Base-by-base conservation (phyloP, 2,113 vertebrate species). In the Empidonax traillii region DNA sequence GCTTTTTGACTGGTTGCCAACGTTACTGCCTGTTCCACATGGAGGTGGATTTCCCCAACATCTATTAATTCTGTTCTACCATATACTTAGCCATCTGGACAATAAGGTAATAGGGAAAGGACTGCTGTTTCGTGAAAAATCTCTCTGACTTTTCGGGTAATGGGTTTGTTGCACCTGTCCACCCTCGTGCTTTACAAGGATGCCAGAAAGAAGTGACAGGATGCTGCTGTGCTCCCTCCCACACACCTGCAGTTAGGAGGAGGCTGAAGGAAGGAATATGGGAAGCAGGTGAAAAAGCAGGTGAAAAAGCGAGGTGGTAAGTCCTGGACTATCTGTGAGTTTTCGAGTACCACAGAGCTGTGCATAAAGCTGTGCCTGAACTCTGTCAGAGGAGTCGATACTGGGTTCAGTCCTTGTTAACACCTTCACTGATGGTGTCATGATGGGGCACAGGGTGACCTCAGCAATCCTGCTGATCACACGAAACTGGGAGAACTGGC, bases 81-180 rank as follows among this genome's bases (percentile, higher is more conserved):
- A 68, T 93, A 80, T 87, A 95, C 91, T 97, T 95, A 97, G 97
- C 97, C 97, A 98, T 97, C 98, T 97, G 98, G 95, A 83, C 91
- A 71, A 55, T 23, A 78, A 89, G 33, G 53, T 80, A 82, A 79
- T 39, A 79, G 30, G 49, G 63, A 35, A 67, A 66, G 61, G 61
- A 83, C 62, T 55, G 46, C 79, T 86, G 76, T 24, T 93, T 52
- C 76, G 49, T 82, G 79, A 86, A 44, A 90, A 78, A 95, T 37
- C 52, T 25, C 14, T 27, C 20, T 4, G 51, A 13, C 44, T 79
- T 41, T 75, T 23, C 22, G 31, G 85, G 21, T 49, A 80, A 81
- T 28, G 47, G 47, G 11, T 37, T 78, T 74, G 76, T 8, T 55
- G 61, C 72, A 84, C 62, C 81, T 93, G 67, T 17, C 67, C 23